phyloP scores from a whole-genome alignment of 1,140 invertebrate genomes.

The Magallana ariakensis region DNA sequence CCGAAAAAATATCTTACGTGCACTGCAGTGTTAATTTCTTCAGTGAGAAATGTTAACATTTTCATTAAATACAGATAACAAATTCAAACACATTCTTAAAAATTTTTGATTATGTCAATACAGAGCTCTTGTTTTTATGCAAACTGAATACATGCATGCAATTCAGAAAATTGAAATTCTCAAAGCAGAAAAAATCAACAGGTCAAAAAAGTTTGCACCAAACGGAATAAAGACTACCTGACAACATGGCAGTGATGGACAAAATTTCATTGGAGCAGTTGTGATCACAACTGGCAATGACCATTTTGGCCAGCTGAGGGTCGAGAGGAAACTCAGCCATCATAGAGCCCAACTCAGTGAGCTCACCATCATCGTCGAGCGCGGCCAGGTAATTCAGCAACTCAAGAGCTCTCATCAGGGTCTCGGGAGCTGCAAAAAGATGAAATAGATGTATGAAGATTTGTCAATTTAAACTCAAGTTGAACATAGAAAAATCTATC shows the following conservation, averaged over 20 bases:
- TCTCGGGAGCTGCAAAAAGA: constrained; percentile 92
- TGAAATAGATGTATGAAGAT: not conserved
- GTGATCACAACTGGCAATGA: constrained; percentile 96
- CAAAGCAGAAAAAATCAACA: not conserved
- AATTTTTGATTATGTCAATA: too few relatives aligned
- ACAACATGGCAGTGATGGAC: constrained; percentile 99
- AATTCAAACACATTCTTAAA: too few relatives aligned
- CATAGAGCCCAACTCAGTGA: constrained; percentile 85
- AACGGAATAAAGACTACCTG: constrained; percentile 85
- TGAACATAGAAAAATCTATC: too few relatives aligned
- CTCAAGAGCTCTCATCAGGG: constrained; percentile 99
- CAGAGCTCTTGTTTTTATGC: too few relatives aligned
- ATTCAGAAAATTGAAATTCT: not conserved
- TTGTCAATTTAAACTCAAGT: too few relatives aligned
- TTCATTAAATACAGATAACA: not conserved
- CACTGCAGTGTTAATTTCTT: constrained; percentile 19
- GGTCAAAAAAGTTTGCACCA: not conserved
- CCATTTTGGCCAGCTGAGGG: constrained; percentile 99
- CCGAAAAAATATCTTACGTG: not conserved
- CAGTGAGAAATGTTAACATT: not conserved
- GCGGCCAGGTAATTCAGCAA: constrained; percentile 98
- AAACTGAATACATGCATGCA: not conserved
- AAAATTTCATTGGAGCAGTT: constrained; percentile 99
- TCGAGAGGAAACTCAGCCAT: constrained; percentile 99
- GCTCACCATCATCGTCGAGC: constrained; percentile 92